A percentile compares a stretch with the other conserved stretches of the same genome.
Evolutionary conservation across 2,113 vertebrate genomes (phyloP).

Genomic region (Paramormyrops kingsleyae): DNA sequence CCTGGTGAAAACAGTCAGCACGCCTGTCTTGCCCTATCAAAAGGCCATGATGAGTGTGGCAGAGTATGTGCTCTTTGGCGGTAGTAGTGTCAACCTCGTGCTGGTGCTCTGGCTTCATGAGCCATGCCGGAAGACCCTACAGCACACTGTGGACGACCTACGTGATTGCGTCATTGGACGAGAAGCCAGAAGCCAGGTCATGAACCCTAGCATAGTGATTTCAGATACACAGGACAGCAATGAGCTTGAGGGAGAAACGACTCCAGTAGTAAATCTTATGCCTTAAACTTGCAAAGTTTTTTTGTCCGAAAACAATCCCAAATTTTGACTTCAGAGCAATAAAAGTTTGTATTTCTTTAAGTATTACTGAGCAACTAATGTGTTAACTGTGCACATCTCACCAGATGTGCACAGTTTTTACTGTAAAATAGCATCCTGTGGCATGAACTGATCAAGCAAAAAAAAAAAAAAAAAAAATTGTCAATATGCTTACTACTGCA

Average conservation of each 20-base stretch:
- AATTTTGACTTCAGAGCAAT: background rate
- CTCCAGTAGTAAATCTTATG: background rate
- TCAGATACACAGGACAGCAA: slow-evolving; percentile 45
- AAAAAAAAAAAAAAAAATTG: background rate
- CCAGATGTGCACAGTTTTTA: background rate
- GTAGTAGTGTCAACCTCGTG: slow-evolving; percentile 55
- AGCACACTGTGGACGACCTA: slow-evolving; percentile 32
- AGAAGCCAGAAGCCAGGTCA: slow-evolving; percentile 52
- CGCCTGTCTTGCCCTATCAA: background rate
- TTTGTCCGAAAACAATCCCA: background rate
- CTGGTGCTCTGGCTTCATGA: slow-evolving; percentile 52
- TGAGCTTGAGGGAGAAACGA: slow-evolving; percentile 4
- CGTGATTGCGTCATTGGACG: slow-evolving; percentile 39
- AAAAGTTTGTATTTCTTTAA: background rate
- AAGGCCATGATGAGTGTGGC: slow-evolving; percentile 56
- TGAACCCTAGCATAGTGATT: slow-evolving; percentile 50
- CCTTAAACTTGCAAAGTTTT: background rate
- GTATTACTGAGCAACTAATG: background rate
- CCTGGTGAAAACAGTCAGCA: slow-evolving; percentile 48
- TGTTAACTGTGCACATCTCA: background rate
- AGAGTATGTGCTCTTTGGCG: slow-evolving; percentile 61
- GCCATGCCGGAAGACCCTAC: slow-evolving; percentile 47
- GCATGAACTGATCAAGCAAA: background rate
- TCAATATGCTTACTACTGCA: background rate
- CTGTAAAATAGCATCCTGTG: background rate